Conservation (phyloP, 2,797 vertebrate genomes). For the Kryptopterus vitreolus region DNA sequence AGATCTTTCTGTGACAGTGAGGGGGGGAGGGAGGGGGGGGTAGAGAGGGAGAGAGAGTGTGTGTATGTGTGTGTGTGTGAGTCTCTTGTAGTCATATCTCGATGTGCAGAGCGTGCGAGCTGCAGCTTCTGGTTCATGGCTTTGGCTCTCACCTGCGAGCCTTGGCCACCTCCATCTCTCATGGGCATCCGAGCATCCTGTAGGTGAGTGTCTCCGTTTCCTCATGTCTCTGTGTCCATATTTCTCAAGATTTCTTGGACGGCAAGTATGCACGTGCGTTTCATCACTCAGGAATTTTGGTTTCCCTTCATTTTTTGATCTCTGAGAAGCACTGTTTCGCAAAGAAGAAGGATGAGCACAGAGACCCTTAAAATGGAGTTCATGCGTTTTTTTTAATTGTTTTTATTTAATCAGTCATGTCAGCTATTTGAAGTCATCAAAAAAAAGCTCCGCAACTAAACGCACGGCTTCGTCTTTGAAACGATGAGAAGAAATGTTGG, state of each 20-base stretch:
- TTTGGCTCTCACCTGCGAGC: conserved; percentile 59
- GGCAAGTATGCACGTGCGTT: background rate
- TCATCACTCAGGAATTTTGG: background rate
- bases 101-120: conserved; percentile 21
- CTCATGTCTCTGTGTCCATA: background rate
- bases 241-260: background rate
- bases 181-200: conserved; percentile 79
- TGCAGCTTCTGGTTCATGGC: conserved; percentile 59
- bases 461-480: background rate
- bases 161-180: conserved; percentile 56
- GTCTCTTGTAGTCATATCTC: conserved; percentile 57
- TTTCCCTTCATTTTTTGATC: background rate
- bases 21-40: conserved; percentile 38
- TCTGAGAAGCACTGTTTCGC: background rate
- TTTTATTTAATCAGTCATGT: background rate
- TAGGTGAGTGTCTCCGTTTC: conserved; percentile 60
- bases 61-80: conserved; percentile 35
- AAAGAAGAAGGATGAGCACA: background rate
- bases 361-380: background rate
- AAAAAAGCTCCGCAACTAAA: background rate
- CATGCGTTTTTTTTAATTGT: background rate
- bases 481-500: background rate
- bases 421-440: background rate
- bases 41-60: conserved; percentile 43
- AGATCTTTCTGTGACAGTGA: conserved; percentile 24